These are phyloP conservation scores for Eustalomyia histrio DNA, from an alignment of 2,888 invertebrate genomes.

Conservation along the genomic window DNA sequence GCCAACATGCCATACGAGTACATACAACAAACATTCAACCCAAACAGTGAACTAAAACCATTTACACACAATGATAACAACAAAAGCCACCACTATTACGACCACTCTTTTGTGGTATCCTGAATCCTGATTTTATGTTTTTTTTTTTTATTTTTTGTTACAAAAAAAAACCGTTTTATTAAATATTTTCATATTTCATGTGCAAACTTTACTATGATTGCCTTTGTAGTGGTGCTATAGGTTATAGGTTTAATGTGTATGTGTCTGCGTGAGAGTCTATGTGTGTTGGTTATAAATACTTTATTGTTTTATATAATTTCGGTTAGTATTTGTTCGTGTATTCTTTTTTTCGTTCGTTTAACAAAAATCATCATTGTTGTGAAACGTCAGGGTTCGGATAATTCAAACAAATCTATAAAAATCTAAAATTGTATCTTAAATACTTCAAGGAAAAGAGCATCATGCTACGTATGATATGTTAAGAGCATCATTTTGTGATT, in stretches of 20 bases:
- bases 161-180: slow-evolving; percentile 60
- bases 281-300: slow-evolving; percentile 12
- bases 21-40: background rate
- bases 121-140: slow-evolving; percentile 73
- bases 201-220: slow-evolving; percentile 40
- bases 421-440: too few relatives aligned
- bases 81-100: slow-evolving; percentile 66
- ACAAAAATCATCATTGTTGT: slow-evolving; percentile 12
- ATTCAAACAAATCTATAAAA: too few relatives aligned
- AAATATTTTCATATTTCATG: slow-evolving; percentile 37
- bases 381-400: slow-evolving; percentile 26
- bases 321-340: slow-evolving; percentile 27
- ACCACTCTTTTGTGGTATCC: slow-evolving; percentile 69
- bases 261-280: background rate
- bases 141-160: slow-evolving; percentile 59
- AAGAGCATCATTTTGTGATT: too few relatives aligned
- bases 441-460: too few relatives aligned
- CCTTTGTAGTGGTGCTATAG: slow-evolving; percentile 57
- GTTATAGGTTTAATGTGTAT: background rate
- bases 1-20: slow-evolving; percentile 8
- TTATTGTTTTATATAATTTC: slow-evolving; percentile 28
- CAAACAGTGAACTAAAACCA: slow-evolving; percentile 13
- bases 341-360: slow-evolving; percentile 49
- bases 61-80: slow-evolving; percentile 31
- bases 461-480: too few relatives aligned